Evolutionary conservation across 2,797 vertebrate species (phyloP).

Genomic region (Ciconia nigra): DNA sequence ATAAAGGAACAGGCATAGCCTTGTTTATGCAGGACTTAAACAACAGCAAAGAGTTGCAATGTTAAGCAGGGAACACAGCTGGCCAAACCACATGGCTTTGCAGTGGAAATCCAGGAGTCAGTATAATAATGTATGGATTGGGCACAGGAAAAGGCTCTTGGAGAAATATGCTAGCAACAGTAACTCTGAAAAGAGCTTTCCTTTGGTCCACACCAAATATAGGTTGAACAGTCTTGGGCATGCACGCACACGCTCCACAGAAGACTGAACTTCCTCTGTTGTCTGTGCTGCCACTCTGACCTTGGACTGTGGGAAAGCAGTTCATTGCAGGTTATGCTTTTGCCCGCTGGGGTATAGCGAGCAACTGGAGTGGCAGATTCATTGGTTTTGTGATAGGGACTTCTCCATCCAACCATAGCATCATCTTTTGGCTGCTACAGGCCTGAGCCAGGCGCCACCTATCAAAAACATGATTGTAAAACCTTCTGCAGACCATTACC

Average conservation of each 20-base stretch:
- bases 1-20: not conserved
- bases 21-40: not conserved
- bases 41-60: not conserved
- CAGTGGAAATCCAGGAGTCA: not conserved
- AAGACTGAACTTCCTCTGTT: not conserved
- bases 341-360: not conserved
- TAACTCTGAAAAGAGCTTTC: not conserved
- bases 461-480: not conserved
- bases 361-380: not conserved
- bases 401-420: not conserved
- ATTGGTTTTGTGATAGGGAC: accelerated
- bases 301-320: not conserved
- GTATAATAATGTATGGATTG: not conserved
- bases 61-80: not conserved
- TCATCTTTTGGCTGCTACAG: not conserved
- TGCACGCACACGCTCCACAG: accelerated
- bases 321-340: not conserved
- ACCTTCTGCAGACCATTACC: not conserved
- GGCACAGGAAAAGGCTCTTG: not conserved
- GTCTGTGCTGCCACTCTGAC: not conserved
- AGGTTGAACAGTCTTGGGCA: not conserved
- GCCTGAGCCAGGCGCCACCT: not conserved
- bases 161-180: not conserved
- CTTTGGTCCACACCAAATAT: not conserved
- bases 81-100: not conserved